Evolutionary conservation across 2,888 invertebrate species (phyloP).

Genomic region (Mellilla xanthometata): DNA sequence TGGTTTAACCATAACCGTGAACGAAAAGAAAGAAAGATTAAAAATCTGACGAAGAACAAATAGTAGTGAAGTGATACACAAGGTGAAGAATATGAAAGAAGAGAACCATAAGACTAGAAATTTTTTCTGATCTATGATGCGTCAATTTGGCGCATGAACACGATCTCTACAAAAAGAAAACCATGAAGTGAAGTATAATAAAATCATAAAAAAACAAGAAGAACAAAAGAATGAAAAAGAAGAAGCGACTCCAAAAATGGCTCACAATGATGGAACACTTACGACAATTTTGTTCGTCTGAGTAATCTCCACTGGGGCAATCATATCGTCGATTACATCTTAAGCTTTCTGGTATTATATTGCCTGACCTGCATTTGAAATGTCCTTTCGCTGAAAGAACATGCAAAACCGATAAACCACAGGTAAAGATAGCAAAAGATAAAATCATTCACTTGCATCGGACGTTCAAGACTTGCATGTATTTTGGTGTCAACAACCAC

Average conservation of each 20-base stretch:
- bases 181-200: no score
- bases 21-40: conserved; percentile 17
- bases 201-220: no score
- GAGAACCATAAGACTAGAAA: conserved; percentile 13
- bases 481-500: conserved; percentile 2
- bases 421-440: not conserved
- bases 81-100: conserved; percentile 23
- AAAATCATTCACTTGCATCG: not conserved
- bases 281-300: conserved; percentile 90
- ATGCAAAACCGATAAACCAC: conserved; percentile 36
- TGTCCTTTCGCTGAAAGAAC: conserved; percentile 67
- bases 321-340: conserved; percentile 86
- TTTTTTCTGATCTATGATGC: not conserved
- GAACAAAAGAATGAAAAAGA: conserved; percentile 21
- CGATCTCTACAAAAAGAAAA: conserved; percentile 15
- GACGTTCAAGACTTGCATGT: not conserved
- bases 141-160: not conserved
- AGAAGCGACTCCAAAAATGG: conserved; percentile 29
- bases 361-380: conserved; percentile 87
- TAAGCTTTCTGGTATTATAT: conserved; percentile 79
- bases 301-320: conserved; percentile 85
- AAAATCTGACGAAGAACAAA: conserved; percentile 14
- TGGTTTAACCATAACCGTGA: conserved; percentile 18
- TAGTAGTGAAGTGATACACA: conserved; percentile 22
- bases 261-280: conserved; percentile 70